Percentiles rank a stretch among this genome's conserved stretches.
These are phyloP conservation scores for Himalopsyche tibetana DNA, from an alignment of 2,888 invertebrate genomes.

Conservation along the genomic window DNA sequence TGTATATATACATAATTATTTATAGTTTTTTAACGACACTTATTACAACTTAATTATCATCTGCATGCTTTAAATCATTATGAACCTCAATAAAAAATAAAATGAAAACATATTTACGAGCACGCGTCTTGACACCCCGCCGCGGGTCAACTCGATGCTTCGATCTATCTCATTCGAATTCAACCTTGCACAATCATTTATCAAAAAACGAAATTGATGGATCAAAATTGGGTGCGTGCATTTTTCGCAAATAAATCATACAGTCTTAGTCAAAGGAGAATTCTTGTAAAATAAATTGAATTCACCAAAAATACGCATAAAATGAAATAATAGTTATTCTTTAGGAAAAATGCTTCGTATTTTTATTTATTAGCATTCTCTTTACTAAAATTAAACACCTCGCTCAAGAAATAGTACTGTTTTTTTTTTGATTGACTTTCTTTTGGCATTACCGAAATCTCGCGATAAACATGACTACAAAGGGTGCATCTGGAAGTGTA, in stretches of 20 bases:
- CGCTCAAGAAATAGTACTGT: too few relatives aligned
- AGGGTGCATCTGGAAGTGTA: too few relatives aligned
- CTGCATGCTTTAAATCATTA: neutral
- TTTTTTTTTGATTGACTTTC: too few relatives aligned
- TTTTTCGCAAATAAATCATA: conserved; percentile 3
- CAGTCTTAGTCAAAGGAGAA: neutral
- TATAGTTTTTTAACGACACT: conserved; percentile 8
- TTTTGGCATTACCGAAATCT: too few relatives aligned
- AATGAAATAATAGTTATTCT: too few relatives aligned
- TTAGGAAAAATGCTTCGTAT: too few relatives aligned
- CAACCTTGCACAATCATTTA: neutral
- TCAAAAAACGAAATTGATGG: conserved; percentile 28
- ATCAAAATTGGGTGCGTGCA: conserved; percentile 12
- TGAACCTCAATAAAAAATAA: neutral
- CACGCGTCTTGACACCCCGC: neutral
- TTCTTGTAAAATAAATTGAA: too few relatives aligned
- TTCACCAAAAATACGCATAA: too few relatives aligned
- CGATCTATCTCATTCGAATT: neutral
- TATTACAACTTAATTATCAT: neutral
- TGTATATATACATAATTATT: neutral
- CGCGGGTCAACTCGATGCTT: neutral
- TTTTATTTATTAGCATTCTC: too few relatives aligned
- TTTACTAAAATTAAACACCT: too few relatives aligned
- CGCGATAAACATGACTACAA: too few relatives aligned
- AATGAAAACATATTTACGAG: neutral